These are phyloP conservation scores for Antechinus flavipes DNA, from an alignment of 2,113 vertebrate species.

Conservation along the genomic window DNA sequence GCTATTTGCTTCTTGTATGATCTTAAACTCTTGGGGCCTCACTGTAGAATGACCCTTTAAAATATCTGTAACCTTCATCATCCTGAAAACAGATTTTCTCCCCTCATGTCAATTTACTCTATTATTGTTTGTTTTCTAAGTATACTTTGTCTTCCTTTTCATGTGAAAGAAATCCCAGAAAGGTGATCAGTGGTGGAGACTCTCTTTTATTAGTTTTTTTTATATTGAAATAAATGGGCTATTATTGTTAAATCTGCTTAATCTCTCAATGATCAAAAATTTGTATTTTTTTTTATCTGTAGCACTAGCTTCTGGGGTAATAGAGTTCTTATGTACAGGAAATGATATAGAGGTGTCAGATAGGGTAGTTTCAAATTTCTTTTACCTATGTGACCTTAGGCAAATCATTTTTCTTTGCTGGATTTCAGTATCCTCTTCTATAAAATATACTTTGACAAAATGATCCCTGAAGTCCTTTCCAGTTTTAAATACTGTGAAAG, in stretches of 20 bases:
- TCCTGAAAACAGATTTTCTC: neutral
- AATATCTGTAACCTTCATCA: neutral
- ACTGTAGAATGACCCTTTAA: neutral
- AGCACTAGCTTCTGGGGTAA: neutral
- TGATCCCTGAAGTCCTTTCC: neutral
- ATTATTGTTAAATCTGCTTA: neutral
- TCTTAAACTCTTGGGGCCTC: neutral
- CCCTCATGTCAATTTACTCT: neutral
- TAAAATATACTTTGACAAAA: neutral
- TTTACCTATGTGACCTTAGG: neutral
- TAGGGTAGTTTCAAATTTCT: neutral
- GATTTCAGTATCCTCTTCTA: neutral
- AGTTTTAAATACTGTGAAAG: neutral
- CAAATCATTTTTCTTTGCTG: neutral
- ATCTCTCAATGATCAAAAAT: neutral
- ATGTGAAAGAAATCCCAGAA: neutral
- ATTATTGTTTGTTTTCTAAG: conserved; percentile 17
- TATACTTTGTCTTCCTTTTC: conserved; percentile 30
- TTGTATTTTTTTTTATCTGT: neutral
- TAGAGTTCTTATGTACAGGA: neutral
- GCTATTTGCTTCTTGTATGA: neutral
- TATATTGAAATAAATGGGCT: neutral
- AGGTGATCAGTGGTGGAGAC: conserved; percentile 34
- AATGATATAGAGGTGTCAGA: neutral
- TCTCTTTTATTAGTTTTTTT: conserved; percentile 1